Base-by-base conservation (phyloP, 2,888 invertebrate genomes). In the Dilophus febrilis region DNA sequence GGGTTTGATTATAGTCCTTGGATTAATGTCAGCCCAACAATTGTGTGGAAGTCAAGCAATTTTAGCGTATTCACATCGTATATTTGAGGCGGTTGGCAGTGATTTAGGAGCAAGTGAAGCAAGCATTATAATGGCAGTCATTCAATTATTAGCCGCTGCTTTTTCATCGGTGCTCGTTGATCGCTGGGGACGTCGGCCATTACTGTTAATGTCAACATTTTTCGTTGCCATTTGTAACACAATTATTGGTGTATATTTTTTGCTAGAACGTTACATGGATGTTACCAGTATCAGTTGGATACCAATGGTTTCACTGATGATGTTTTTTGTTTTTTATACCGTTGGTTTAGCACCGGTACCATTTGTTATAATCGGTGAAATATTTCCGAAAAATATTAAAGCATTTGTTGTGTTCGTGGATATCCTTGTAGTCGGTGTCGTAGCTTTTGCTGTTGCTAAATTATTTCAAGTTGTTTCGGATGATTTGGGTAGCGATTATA, bases 331-430 rank as follows among this genome's bases (percentile, higher is more conserved):
- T 48, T 68, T 70, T 29, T 74, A 72, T 42, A 70, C 71, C 3
- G 63, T 74, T 51, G 74, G 74, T 13, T 64, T 73, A 52, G 74
- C 74, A 2, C 72, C 73, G 3, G 64, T 74, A 47, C 74, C 74
- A 22, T 74, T 72, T 51, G 68, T 72, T 31, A 67, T 74, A 37
- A 68, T 72, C 32, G 71, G 72, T 4, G 75, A 76, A 57, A 64
- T 76, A 51, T 72, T 78, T 53, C 71, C 78, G 31, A 62, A 70
- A 3, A 65, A 72, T 47, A 73, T 72, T 17, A 70, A 76, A 50
- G 72, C 76, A 2, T 65, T 72, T 44, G 74, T 77, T 1, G 72
- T 74, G 19, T 72, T 74, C 45, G 63, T 73, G 4, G 71, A 72
- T 38, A 70, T 74, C 41, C 66, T 74, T 51, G 66, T 68, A 46